These are phyloP conservation scores for Orussus abietinus DNA, from an alignment of 1,140 invertebrate species.

Conservation along the genomic window DNA sequence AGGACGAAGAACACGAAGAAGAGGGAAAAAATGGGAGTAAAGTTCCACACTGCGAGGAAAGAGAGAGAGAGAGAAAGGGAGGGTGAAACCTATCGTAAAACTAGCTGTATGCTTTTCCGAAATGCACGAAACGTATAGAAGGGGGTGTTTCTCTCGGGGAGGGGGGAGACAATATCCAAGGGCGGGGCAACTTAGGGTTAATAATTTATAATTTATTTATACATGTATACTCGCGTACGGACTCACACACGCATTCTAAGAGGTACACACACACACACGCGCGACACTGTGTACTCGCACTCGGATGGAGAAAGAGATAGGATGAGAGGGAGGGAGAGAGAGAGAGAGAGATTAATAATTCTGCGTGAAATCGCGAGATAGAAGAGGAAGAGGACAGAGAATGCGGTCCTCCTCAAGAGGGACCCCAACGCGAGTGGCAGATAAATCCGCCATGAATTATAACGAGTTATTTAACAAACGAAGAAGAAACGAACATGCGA, in stretches of 20 bases:
- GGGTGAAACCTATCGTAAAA: conserved; percentile 49
- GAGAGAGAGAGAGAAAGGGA: no score
- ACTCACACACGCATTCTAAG: conserved; percentile 14
- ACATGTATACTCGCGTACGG: conserved; percentile 14
- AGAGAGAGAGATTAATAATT: conserved; percentile 23
- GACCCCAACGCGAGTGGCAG: no score
- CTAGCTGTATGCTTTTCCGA: conserved; percentile 61
- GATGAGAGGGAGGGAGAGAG: conserved; percentile 18
- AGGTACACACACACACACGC: conserved; percentile 25
- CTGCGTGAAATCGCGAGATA: conserved; percentile 31
- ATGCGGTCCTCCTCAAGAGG: no score
- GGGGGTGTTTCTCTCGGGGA: no score
- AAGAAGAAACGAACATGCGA: no score
- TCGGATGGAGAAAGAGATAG: conserved; percentile 5
- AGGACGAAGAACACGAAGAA: no score
- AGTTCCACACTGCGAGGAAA: no score
- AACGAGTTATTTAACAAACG: no score
- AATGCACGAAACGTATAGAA: conserved; percentile 68
- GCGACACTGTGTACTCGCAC: conserved; percentile 21
- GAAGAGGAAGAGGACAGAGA: no score
- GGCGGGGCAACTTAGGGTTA: conserved; percentile 52
- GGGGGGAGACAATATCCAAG: no score
- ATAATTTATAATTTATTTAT: conserved; percentile 53
- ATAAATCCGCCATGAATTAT: no score
- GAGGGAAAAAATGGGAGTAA: no score